These are phyloP conservation scores for Syndactyla subalaris DNA, from an alignment of 2,797 vertebrate genomes.

Conservation along the genomic window DNA sequence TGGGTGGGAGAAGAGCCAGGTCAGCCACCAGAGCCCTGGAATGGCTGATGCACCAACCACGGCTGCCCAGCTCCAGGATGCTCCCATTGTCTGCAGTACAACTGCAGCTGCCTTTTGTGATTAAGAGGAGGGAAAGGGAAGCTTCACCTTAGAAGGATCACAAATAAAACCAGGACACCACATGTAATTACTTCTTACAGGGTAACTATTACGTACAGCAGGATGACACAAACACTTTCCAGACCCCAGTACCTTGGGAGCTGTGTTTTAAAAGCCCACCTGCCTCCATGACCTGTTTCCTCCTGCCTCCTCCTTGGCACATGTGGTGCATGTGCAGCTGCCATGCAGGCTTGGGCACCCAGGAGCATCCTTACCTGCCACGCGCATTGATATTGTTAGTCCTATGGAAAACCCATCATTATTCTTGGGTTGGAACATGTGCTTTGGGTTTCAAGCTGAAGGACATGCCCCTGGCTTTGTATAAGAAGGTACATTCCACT, in stretches of 20 bases:
- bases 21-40: neutral
- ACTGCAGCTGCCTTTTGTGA: neutral
- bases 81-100: neutral
- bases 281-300: neutral
- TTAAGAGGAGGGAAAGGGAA: neutral
- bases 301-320: neutral
- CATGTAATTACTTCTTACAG: neutral
- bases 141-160: neutral
- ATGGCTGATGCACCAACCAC: neutral
- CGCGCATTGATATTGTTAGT: rapidly evolving
- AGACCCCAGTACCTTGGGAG: neutral
- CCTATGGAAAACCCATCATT: neutral
- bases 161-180: neutral
- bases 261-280: constrained; percentile 21
- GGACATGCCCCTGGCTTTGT: neutral
- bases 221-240: neutral
- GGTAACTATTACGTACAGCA: neutral
- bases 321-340: rapidly evolving
- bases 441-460: neutral
- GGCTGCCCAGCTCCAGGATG: neutral
- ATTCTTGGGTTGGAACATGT: neutral
- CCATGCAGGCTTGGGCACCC: neutral
- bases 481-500: neutral
- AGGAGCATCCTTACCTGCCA: neutral
- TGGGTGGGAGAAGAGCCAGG: neutral